A percentile compares a stretch with the other conserved stretches of the same genome.
phyloP scores from a whole-genome alignment of 2,888 invertebrate species.

The Muschampia plurimacula region DNA sequence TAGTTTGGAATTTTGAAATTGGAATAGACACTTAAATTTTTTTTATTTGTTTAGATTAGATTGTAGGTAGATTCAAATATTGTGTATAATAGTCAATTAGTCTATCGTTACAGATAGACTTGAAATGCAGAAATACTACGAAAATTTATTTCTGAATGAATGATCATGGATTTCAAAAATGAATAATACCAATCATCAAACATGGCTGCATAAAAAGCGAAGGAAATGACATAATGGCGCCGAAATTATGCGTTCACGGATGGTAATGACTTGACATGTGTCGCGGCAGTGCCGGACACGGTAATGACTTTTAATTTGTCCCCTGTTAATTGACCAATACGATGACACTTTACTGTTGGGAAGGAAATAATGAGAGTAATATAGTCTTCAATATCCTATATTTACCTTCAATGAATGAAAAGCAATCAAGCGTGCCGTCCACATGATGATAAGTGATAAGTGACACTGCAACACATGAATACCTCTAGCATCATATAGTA shows the following conservation, averaged over 20 bases:
- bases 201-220: conserved; percentile 4
- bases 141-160: too few relatives aligned
- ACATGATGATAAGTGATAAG: too few relatives aligned
- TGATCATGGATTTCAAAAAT: background rate
- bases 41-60: too few relatives aligned
- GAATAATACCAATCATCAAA: conserved; percentile 12
- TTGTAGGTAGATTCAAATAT: too few relatives aligned
- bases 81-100: too few relatives aligned
- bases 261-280: conserved; percentile 33
- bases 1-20: too few relatives aligned
- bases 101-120: too few relatives aligned
- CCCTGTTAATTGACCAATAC: conserved; percentile 27
- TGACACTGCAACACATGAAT: too few relatives aligned
- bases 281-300: conserved; percentile 26
- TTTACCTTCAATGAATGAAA: background rate
- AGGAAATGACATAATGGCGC: conserved; percentile 34
- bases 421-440: too few relatives aligned
- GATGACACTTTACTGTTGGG: conserved; percentile 22
- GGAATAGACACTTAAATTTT: too few relatives aligned
- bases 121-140: too few relatives aligned
- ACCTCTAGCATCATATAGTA: too few relatives aligned
- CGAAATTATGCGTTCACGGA: conserved; percentile 32
- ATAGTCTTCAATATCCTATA: background rate
- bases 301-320: conserved; percentile 49
- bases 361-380: background rate